Evolutionary conservation across 1,140 invertebrate species (phyloP), one percentile per base, ranked within the genome.

Genomic region (Cyclina sinensis): DNA sequence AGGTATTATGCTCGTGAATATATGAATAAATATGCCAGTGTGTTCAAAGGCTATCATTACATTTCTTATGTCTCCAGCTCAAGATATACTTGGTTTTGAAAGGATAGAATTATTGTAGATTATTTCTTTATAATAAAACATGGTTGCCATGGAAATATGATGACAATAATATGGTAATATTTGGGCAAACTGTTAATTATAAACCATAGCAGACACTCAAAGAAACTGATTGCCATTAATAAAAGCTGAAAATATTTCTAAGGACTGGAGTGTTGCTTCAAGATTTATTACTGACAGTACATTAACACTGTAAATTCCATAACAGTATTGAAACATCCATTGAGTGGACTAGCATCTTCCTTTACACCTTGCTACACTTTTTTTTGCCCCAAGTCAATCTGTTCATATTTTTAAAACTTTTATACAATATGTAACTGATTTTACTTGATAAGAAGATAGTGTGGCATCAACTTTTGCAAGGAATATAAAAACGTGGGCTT

Each of bases 131-230:
- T 37, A 14, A 37, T 37, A 18, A 70, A 70, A 27, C 21, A 70
- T 35, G 27, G 74, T 78, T 78, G n/a, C 74, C 27, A 48, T 7
- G 74, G 74, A 51, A 51, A 54, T 24, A 32, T 14, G 46, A 48
- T 74, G 70, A 74, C 70, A 74, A 54, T 54, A 51, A 30, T 78
- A 54, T 57, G 32, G 37, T 37, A 11, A 32, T 37, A 37, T 21
- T 78, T 78, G 54, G 74, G 43, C 48, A 54, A 48, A 54, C 18
- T 54, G 46, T 78, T 74, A 74, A 74, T 74, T 74, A 62, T 62
- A 27, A 27, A 24, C n/a, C 1, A 27, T 62, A 43, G 24, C 57
- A 27, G 57, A 62, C n/a, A n/a, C 7, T 57, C 3, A 57, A 57
- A 43, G 43, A 14, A 7, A 4, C 43, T 43, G 4, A 18, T 54